Evolutionary conservation across 2,888 invertebrate species (phyloP).

Genomic region (Leucophora obtusa): DNA sequence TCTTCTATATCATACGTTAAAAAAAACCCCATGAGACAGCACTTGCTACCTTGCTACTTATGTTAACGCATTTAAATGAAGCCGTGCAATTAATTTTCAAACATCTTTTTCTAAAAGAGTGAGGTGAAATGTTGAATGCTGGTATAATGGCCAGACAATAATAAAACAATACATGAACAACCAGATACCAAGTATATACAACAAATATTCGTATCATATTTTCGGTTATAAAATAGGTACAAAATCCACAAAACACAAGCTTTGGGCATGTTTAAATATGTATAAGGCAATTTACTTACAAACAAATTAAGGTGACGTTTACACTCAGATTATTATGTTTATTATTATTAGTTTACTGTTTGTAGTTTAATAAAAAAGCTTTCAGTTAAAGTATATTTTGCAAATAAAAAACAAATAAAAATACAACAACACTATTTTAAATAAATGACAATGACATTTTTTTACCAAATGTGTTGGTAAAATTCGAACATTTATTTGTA

Average conservation of each 20-base stretch:
- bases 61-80: constrained; percentile 61
- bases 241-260: constrained; percentile 45
- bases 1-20: neutral
- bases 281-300: constrained; percentile 39
- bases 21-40: constrained; percentile 34
- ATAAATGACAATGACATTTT: too few relatives aligned
- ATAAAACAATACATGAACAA: constrained; percentile 35
- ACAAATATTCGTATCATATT: neutral
- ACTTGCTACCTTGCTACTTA: constrained; percentile 22
- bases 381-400: too few relatives aligned
- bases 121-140: constrained; percentile 5
- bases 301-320: constrained; percentile 2
- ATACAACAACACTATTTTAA: too few relatives aligned
- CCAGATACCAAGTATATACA: neutral
- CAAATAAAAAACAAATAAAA: too few relatives aligned
- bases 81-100: constrained; percentile 61
- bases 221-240: neutral
- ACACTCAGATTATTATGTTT: too few relatives aligned
- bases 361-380: too few relatives aligned
- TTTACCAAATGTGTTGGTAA: too few relatives aligned
- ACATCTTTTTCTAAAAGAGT: constrained; percentile 21
- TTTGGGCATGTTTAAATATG: constrained; percentile 42
- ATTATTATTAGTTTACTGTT: too few relatives aligned
- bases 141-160: constrained; percentile 42
- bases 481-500: too few relatives aligned